Conservation (phyloP, 2,113 vertebrate genomes). For the Gymnocephalus cernua region DNA sequence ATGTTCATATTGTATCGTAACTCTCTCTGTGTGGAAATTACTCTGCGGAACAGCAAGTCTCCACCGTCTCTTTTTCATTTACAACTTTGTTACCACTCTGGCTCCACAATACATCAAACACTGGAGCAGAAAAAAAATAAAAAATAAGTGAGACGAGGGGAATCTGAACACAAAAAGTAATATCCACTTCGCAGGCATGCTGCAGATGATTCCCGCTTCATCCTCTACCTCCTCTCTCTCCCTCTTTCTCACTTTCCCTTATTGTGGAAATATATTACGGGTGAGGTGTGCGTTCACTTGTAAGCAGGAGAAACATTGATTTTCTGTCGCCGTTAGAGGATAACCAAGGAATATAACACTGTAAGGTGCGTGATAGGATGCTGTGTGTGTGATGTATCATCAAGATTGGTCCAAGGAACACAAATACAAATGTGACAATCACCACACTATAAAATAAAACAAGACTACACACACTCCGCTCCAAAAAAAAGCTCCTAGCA, state of each 20-base stretch:
- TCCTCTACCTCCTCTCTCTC: conserved; percentile 14
- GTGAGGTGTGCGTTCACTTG: conserved; percentile 65
- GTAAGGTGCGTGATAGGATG: conserved; percentile 28
- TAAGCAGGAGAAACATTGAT: conserved; percentile 72
- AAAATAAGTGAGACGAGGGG: conserved; percentile 24
- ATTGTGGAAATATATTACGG: conserved; percentile 74
- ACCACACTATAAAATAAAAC: conserved; percentile 7
- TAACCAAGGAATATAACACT: conserved; percentile 66
- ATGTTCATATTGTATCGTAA: conserved; percentile 19
- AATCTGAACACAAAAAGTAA: conserved; percentile 62
- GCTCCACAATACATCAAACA: conserved; percentile 50
- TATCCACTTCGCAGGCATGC: conserved; percentile 59
- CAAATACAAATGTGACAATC: conserved; percentile 52
- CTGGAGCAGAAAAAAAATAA: conserved; percentile 21
- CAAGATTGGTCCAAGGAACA: conserved; percentile 44
- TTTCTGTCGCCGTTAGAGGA: conserved; percentile 68
- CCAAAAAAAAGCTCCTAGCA: too few species aligned
- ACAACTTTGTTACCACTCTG: neutral
- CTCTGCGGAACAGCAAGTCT: conserved; percentile 17
- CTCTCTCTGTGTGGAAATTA: neutral
- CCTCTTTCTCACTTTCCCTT: conserved; percentile 36
- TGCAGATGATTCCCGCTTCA: conserved; percentile 47
- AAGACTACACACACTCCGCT: neutral
- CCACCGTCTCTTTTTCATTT: conserved; percentile 6
- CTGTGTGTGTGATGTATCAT: conserved; percentile 18